These are phyloP conservation scores for Arizona elegans DNA, from an alignment of 2,113 vertebrate genomes.

Conservation along the genomic window DNA sequence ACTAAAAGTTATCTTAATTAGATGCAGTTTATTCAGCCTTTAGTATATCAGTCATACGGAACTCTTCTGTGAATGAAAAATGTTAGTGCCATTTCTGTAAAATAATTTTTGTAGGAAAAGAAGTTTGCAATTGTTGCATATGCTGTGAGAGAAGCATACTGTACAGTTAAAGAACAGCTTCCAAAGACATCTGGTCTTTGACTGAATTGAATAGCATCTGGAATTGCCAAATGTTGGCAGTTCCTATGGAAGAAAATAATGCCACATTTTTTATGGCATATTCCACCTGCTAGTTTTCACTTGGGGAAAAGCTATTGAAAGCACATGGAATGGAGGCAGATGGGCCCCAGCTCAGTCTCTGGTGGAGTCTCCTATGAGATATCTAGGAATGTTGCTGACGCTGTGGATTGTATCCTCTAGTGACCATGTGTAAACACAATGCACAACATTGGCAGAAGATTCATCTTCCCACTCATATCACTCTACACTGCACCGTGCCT, in stretches of 20 bases:
- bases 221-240: conserved; percentile 24
- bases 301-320: not conserved
- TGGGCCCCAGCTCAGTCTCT: not conserved
- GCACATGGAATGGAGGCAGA: not conserved
- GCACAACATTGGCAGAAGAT: not conserved
- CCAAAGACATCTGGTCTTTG: conserved; percentile 44
- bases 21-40: not conserved
- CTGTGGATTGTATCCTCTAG: not conserved
- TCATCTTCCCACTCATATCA: not conserved
- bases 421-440: not conserved
- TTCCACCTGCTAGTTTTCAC: conserved; percentile 45
- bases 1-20: not conserved
- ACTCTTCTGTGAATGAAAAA: not conserved
- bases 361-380: not conserved
- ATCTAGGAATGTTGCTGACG: not conserved
- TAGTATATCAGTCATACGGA: not conserved
- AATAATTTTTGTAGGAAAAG: not conserved
- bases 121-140: not conserved
- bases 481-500: no score
- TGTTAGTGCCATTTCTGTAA: not conserved
- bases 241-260: conserved; percentile 37
- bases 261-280: conserved; percentile 22
- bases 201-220: conserved; percentile 29
- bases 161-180: not conserved
- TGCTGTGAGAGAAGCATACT: conserved; percentile 16